Base-by-base conservation (phyloP, 2,888 invertebrate species). In the Cantharis flavilabris region DNA sequence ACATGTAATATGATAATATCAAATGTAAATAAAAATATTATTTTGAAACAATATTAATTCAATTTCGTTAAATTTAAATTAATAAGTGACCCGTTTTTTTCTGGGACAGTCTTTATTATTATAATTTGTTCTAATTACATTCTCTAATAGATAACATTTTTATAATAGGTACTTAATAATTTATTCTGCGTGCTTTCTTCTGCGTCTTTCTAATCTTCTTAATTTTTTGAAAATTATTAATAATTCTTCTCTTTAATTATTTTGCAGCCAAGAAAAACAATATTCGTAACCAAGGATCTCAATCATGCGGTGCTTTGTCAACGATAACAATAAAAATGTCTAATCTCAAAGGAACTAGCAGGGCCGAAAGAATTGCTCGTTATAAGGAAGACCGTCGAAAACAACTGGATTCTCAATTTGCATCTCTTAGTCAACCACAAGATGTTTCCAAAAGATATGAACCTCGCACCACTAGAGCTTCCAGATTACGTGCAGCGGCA, bases 321-420 rank as follows among this genome's bases (percentile, higher is more conserved):
- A 67, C 65, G 16, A 18, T 26, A n/a, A 23, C 20, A 67, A 67
- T 26, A 67, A 70, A 30, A 30, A 87, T 87, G 86, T 85, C 86
- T 84, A 85, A 86, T 74, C 80, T 77, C 69, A 90, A 90, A 82
- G 90, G 90, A 86, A 90, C 89, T 86, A 90, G 89, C 86, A 88
- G 91, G 81, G 90, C 91, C 85, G 92, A 92, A 87, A 90, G 94
- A 85, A 92, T 94, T 84, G 92, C 92, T 83, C 91, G 91, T 83
- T 94, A 94, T 88, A 94, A 94, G 86, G 94, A 94, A 84, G 93
- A 94, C 85, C 89, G 94, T 74, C 90, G 93, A 79, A 91, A 90
- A 83, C 94, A 94, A 86, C 88, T 94, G 79, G 92, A 92, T 62
- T 91, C 91, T n/a, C 91, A 91, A 79, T 88, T 84, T 80, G 83